These are phyloP conservation scores for Protobothrops flavoviridis DNA, from an alignment of 2,113 vertebrate genomes.

Conservation along the genomic window DNA sequence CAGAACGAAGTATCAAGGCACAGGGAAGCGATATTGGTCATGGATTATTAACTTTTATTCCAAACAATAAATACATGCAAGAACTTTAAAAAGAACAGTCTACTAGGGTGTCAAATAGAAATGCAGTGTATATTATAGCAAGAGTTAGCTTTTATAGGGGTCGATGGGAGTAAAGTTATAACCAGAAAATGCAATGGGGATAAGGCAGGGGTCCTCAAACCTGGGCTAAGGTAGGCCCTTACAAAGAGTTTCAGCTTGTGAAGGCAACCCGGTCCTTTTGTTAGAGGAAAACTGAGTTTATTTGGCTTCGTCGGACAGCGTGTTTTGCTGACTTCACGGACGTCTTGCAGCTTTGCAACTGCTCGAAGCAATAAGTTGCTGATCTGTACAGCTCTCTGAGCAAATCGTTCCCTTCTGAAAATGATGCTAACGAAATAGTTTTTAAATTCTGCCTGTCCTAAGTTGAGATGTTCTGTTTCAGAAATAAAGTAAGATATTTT, in stretches of 20 bases:
- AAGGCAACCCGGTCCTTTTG: not conserved
- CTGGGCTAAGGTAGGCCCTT: not conserved
- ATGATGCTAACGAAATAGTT: not conserved
- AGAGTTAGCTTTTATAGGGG: not conserved
- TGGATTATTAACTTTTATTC: too few species aligned
- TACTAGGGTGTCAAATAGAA: not conserved
- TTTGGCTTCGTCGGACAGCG: not conserved
- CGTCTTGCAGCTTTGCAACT: not conserved
- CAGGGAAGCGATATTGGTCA: too few species aligned
- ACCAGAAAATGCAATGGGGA: not conserved
- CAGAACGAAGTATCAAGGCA: too few species aligned
- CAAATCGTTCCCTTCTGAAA: not conserved
- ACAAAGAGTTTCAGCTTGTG: not conserved
- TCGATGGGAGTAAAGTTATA: not conserved
- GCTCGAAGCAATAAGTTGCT: not conserved
- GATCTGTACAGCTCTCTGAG: not conserved
- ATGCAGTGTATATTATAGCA: not conserved
- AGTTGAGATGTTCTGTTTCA: not conserved
- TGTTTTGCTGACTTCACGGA: not conserved
- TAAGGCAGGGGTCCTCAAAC: too few species aligned
- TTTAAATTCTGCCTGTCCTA: not conserved
- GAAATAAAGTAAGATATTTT: not conserved
- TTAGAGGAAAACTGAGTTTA: not conserved
- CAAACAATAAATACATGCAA: not conserved
- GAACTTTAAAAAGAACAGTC: not conserved